Evolutionary conservation across 2,888 invertebrate species (phyloP), one percentile per base, ranked within the genome.

Genomic region (Euproctis similis): DNA sequence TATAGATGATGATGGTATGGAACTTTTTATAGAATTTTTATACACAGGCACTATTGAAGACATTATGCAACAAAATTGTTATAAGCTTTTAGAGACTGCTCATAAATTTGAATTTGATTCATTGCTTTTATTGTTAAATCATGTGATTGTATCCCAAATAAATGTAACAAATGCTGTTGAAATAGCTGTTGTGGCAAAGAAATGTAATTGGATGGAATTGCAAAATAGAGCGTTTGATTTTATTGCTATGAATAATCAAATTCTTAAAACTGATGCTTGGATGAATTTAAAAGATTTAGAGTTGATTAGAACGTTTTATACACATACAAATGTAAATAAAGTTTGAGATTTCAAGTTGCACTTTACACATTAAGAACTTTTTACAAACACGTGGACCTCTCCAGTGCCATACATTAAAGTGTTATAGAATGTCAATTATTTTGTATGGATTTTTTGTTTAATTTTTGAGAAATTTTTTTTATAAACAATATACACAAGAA

Each of bases 1-100:
- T 28, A 55, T 71, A 4, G 45, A 35, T 27, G 71, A 80, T 31
- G 49, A 56, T 26, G 66, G 71, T 19, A 60, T 80, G 49, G 65
- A 69, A 25, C 28, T 73, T n/a, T 40, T 82, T 0, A 27, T 78
- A 9, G 53, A 74, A 30, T 80, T 71, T 40, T 42, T 82, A 9
- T 77, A 80, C 35, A 70, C 67, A 1, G 78, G 80, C 3, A 60
- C 61, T 2, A 57, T 81, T 8, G 54, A 53, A 35, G 54, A 73
- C 31, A 42, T 76, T 9, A 32, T 41, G n/a, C 56, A 64, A 6
- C 50, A 61, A 29, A 62, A 76, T 26, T 65, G 58, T 22, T 26
- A 62, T 4, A 60, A 61, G 32, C 39, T 81, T 5, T 35, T 75
- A 5, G 61, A 60, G 13, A 54, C 76, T 12, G 70, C 73, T 0